Evolutionary conservation across 2,797 vertebrate species (phyloP).

Genomic region (Sebastes alutus): DNA sequence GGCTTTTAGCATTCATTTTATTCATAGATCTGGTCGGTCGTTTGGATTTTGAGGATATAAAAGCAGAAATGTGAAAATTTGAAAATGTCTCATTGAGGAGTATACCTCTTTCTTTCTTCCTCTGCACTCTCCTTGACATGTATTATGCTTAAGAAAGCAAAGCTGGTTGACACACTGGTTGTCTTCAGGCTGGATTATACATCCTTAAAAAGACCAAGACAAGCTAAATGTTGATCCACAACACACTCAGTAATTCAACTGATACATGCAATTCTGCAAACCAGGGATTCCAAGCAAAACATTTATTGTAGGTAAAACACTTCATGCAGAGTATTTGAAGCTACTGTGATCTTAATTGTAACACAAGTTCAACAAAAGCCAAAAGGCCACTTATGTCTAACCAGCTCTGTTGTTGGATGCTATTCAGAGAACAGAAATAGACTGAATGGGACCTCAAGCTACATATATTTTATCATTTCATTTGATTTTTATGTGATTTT

Average conservation of each 20-base stretch:
- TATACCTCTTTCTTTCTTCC: neutral
- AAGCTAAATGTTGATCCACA: neutral
- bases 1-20: slow-evolving; percentile 21
- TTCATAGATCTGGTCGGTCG: slow-evolving; percentile 12
- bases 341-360: neutral
- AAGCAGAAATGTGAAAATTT: neutral
- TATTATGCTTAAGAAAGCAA: neutral
- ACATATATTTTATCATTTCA: neutral
- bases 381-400: neutral
- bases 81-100: slow-evolving; percentile 1
- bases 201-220: neutral
- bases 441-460: neutral
- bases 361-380: neutral
- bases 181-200: neutral
- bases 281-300: neutral
- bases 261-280: neutral
- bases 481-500: neutral
- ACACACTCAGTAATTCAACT: neutral
- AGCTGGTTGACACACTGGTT: neutral
- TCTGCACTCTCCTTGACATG: neutral
- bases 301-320: neutral
- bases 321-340: neutral
- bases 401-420: neutral
- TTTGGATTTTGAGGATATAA: slow-evolving; percentile 7
- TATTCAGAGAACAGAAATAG: neutral